Conservation (phyloP, 2,888 invertebrate species). For the Troides helena region DNA sequence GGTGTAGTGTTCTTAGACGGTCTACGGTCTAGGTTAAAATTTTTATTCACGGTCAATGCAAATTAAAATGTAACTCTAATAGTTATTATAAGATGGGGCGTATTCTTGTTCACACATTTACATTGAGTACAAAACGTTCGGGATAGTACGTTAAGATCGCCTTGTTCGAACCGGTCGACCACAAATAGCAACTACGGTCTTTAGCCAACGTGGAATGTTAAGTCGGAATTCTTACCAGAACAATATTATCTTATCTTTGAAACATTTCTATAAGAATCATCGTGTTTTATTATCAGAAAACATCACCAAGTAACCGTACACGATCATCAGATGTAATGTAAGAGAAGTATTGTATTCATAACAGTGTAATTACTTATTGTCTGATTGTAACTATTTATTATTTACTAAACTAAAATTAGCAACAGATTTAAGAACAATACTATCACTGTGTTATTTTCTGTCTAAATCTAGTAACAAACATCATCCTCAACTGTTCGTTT, state of each 20-base stretch:
- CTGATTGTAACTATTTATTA: not conserved
- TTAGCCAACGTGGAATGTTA: conserved; percentile 22
- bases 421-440: not conserved
- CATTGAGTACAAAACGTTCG: conserved; percentile 24
- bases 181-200: conserved; percentile 25
- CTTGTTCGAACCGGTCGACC: conserved; percentile 26
- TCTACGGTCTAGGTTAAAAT: no score
- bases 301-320: not conserved
- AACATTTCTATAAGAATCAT: conserved; percentile 15
- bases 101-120: conserved; percentile 6
- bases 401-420: not conserved
- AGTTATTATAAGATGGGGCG: not conserved
- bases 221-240: conserved; percentile 13
- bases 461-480: not conserved
- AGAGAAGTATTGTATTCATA: no score
- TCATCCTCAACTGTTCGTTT: not conserved
- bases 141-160: conserved; percentile 18
- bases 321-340: not conserved
- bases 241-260: conserved; percentile 12
- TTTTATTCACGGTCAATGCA: no score
- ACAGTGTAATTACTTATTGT: no score
- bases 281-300: conserved; percentile 4
- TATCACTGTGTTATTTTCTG: no score
- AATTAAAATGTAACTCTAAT: not conserved
- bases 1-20: no score